Evolutionary conservation across 35 echinoderm and acorn worm species (phyloP).

Genomic region (Anneissia japonica): DNA sequence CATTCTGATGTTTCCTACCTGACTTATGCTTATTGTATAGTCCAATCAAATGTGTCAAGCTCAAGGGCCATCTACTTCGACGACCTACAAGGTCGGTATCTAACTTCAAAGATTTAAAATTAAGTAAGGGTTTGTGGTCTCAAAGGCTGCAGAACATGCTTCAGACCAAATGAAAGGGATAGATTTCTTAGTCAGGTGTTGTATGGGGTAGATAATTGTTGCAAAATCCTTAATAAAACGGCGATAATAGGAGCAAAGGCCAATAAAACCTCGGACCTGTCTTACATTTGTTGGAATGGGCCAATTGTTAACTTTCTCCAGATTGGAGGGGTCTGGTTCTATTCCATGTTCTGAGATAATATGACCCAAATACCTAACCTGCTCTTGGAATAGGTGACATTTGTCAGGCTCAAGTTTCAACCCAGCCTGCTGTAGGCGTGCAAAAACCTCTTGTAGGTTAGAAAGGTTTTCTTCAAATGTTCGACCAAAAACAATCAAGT

Average conservation of each 20-base stretch:
- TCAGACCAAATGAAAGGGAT: no score
- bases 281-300: background rate
- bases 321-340: background rate
- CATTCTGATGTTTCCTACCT: background rate
- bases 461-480: background rate
- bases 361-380: slow-evolving; percentile 42
- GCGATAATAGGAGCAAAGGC: background rate
- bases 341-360: slow-evolving; percentile 25
- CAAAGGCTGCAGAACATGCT: no score
- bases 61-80: background rate
- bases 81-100: background rate
- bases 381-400: slow-evolving; percentile 38
- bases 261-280: background rate
- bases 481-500: slow-evolving; percentile 30
- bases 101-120: background rate
- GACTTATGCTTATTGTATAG: background rate
- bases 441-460: slow-evolving; percentile 28
- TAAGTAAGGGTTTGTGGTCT: slow-evolving; percentile 21
- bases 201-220: background rate
- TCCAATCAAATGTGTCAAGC: background rate
- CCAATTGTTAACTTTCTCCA: background rate
- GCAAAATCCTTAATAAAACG: no score
- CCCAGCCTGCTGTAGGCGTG: slow-evolving; percentile 13
- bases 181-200: no score
- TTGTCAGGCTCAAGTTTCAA: slow-evolving; percentile 46